These are phyloP conservation scores for Yponomeuta malinellus DNA, from an alignment of 2,888 invertebrate genomes.

Conservation along the genomic window DNA sequence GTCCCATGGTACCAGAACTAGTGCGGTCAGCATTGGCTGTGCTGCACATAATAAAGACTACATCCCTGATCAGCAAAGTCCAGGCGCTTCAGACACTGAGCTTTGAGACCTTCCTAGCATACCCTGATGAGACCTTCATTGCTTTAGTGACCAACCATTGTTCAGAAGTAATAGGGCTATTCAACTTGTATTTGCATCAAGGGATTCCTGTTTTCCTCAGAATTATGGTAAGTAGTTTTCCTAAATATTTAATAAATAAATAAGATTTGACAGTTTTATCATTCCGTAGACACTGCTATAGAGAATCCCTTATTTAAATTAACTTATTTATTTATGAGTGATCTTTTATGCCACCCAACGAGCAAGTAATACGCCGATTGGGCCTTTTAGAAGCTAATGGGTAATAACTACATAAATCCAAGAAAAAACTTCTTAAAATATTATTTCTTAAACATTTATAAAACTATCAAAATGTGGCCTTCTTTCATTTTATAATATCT, in stretches of 20 bases:
- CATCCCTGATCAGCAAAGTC: constrained; percentile 29
- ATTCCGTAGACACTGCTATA: too few relatives aligned
- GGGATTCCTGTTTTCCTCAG: constrained; percentile 27
- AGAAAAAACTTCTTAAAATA: too few relatives aligned
- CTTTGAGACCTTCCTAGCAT: constrained; percentile 42
- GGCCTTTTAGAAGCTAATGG: too few relatives aligned
- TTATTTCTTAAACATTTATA: too few relatives aligned
- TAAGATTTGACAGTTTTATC: not conserved
- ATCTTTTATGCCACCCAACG: too few relatives aligned
- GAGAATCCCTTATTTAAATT: too few relatives aligned
- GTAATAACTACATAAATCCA: too few relatives aligned
- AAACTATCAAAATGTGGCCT: too few relatives aligned
- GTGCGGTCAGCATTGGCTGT: constrained; percentile 39
- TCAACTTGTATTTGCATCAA: constrained; percentile 33
- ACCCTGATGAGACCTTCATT: constrained; percentile 38
- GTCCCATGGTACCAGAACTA: constrained; percentile 29
- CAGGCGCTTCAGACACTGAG: constrained; percentile 36
- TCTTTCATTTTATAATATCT: too few relatives aligned
- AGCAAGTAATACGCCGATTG: too few relatives aligned
- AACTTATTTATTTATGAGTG: too few relatives aligned
- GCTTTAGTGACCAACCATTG: constrained; percentile 29
- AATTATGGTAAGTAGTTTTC: constrained; percentile 31
- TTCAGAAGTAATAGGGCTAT: constrained; percentile 35
- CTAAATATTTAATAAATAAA: not conserved
- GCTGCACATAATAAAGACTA: constrained; percentile 37